phyloP scores from a whole-genome alignment of 2,888 invertebrate genomes.

The Diplazon laetatorius region DNA sequence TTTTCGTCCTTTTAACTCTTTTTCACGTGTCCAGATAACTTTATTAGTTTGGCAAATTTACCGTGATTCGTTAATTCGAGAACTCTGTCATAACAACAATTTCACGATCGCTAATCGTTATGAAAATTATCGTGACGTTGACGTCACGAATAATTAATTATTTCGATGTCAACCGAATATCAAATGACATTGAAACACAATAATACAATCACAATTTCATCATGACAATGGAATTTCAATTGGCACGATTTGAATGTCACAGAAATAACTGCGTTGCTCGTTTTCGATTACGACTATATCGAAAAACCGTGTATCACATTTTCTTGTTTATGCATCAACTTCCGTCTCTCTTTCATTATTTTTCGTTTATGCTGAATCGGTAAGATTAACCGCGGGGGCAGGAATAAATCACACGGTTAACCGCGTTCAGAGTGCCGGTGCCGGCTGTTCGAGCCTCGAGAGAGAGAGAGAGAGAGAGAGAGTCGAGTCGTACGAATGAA shows the following conservation, averaged over 20 bases:
- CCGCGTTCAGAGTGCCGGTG: conserved; percentile 63
- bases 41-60: background rate
- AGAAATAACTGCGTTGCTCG: conserved; percentile 18
- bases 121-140: background rate
- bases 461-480: conserved; percentile 51
- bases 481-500: too few relatives aligned
- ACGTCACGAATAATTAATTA: background rate
- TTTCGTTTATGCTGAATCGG: conserved; percentile 60
- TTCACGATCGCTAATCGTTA: background rate
- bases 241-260: background rate
- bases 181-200: too few relatives aligned
- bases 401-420: conserved; percentile 66
- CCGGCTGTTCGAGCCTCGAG: conserved; percentile 54
- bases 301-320: conserved; percentile 47
- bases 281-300: conserved; percentile 31
- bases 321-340: conserved; percentile 48
- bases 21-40: background rate
- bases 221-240: background rate
- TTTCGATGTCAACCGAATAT: background rate
- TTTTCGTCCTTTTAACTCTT: background rate
- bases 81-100: conserved; percentile 3
- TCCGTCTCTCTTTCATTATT: conserved; percentile 32
- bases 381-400: conserved; percentile 65
- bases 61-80: background rate
- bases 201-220: too few relatives aligned